phyloP scores from a whole-genome alignment of 2,888 invertebrate species.

The Odontothrips loti region DNA sequence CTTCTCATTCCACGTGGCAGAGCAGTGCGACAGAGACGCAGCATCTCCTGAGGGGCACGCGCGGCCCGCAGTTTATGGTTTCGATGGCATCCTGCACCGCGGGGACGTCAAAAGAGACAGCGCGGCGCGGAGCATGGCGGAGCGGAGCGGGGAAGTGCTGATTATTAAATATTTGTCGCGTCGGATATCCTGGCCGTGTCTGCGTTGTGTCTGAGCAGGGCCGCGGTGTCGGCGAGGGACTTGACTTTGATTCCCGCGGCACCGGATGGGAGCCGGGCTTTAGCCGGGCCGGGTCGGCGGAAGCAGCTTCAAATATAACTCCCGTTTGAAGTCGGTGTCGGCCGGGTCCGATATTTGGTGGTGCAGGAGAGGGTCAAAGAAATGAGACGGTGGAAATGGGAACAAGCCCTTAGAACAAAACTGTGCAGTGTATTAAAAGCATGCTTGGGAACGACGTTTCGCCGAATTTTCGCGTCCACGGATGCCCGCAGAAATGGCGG shows the following conservation, averaged over 20 bases:
- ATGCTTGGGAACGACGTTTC: too few relatives aligned
- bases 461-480: too few relatives aligned
- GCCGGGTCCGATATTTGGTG: too few relatives aligned
- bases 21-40: not conserved
- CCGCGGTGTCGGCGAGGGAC: too few relatives aligned
- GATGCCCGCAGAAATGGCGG: too few relatives aligned
- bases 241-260: not conserved
- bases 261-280: not conserved
- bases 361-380: too few relatives aligned
- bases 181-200: not conserved
- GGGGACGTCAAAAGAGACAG: not conserved
- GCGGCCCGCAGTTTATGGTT: not conserved
- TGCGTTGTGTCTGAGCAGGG: not conserved
- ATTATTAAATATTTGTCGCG: constrained; percentile 6
- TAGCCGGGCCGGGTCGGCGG: too few relatives aligned
- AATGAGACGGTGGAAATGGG: too few relatives aligned
- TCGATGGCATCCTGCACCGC: not conserved
- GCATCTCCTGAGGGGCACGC: not conserved
- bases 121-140: not conserved
- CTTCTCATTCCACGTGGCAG: not conserved
- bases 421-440: too few relatives aligned
- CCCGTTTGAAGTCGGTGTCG: not conserved
- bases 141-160: not conserved
- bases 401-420: too few relatives aligned
- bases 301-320: not conserved